phyloP scores from a whole-genome alignment of 2,888 invertebrate species.

The Electrophaes corylata region DNA sequence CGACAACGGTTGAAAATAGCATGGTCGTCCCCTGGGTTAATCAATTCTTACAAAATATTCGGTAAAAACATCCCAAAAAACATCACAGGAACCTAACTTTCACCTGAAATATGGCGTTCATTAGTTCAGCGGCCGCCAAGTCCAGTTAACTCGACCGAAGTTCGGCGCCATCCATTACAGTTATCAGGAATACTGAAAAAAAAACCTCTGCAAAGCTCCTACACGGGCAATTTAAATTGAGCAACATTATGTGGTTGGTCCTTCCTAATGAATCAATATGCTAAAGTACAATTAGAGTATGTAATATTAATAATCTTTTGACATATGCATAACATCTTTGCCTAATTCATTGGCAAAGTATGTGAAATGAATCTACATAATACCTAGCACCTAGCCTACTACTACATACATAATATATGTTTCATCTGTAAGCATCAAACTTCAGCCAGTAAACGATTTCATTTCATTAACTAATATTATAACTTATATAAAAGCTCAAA shows the following conservation, averaged over 20 bases:
- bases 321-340: no score
- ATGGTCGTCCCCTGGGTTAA: background rate
- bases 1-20: background rate
- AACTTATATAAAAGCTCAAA: no score
- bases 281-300: no score
- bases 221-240: constrained; percentile 5
- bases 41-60: background rate
- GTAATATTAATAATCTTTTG: no score
- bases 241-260: background rate
- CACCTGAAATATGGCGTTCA: constrained; percentile 45
- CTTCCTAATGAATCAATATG: background rate
- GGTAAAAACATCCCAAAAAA: constrained; percentile 6
- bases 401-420: no score
- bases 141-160: constrained; percentile 56
- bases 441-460: no score
- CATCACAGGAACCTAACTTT: background rate
- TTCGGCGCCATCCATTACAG: constrained; percentile 59
- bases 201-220: constrained; percentile 26
- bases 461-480: no score
- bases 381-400: no score
- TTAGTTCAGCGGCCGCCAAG: constrained; percentile 50
- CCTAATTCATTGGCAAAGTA: no score
- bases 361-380: no score
- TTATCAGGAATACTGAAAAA: constrained; percentile 61
- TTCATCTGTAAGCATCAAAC: no score